These are phyloP conservation scores for Borostomias antarcticus DNA, from an alignment of 2,797 vertebrate species.

Conservation along the genomic window DNA sequence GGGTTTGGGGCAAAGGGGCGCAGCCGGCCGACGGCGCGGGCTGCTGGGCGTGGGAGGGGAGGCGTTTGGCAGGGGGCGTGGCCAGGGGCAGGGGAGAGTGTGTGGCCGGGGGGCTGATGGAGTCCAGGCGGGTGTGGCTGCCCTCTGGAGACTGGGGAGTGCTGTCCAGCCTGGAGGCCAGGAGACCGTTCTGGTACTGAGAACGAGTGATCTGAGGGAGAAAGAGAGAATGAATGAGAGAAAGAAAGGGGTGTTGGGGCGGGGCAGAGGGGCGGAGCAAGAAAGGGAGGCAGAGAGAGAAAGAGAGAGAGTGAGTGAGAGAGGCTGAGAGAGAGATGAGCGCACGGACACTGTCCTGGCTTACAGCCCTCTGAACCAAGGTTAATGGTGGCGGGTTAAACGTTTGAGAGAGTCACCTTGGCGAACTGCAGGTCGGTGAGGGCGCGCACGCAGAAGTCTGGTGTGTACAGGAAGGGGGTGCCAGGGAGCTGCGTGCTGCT, in stretches of 20 bases:
- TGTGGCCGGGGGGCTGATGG: constrained; percentile 34
- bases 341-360: background rate
- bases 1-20: constrained; percentile 17
- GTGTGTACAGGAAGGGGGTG: constrained; percentile 79
- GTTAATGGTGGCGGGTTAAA: background rate
- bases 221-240: background rate
- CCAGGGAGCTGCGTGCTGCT: constrained; percentile 83
- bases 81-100: constrained; percentile 52
- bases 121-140: constrained; percentile 64
- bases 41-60: constrained; percentile 34
- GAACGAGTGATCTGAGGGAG: constrained; percentile 84
- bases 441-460: constrained; percentile 92
- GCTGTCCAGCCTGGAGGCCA: constrained; percentile 89
- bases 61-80: constrained; percentile 55
- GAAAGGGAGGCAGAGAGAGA: background rate
- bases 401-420: constrained; percentile 84
- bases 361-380: background rate
- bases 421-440: constrained; percentile 90
- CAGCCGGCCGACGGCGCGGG: constrained; percentile 17
- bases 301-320: background rate
- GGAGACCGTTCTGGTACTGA: constrained; percentile 92
- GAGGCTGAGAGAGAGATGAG: background rate
- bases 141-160: constrained; percentile 86
- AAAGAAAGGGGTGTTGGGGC: too few relatives aligned
- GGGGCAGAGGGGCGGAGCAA: background rate